Base-by-base conservation (phyloP, 2,113 vertebrate species). In the Grammomys surdaster region DNA sequence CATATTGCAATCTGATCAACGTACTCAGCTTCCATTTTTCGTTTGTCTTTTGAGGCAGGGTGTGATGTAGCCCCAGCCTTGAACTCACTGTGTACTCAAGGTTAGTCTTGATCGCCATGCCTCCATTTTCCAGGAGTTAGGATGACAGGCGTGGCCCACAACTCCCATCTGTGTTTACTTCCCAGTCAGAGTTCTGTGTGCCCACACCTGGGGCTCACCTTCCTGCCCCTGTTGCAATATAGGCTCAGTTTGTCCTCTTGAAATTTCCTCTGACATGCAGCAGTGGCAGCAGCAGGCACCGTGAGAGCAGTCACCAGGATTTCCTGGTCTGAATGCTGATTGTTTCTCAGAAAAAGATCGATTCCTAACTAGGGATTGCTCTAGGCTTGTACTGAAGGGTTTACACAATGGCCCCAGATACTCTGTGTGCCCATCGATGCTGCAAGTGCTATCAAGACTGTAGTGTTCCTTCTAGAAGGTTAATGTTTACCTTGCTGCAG, bases 401-500 rank as follows among this genome's bases (percentile, higher is more conserved):
- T 67, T 69, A 36, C 26, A 69, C 3, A 48, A 26, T 48, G 91
- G 31, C 80, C 31, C 69, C 33, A 92, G 60, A 51, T 17, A 54
- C 1, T 13, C 65, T 43, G 26, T 63, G 56, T 36, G 46, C 88
- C n/a, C 5, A 40, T 1, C 26, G 11, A 33, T 10, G 11, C 4
- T 12, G 0, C 72, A 86, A 58, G 81, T 80, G 40, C 40, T 48
- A 80, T 48, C 67, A 82, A 67, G 85, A 85, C 5, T 0, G 5
- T 16, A 51, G 58, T 92, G 93, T 94, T 94, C 93, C 81, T 72
- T n/a, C 88, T 36, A 69, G 24, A 88, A 92, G 75, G 81, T 89
- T 96, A 91, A 96, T 93, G 58, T 94, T 95, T 87, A 82, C 90
- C 51, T 73, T 31, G 0, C 60, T 7, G 40, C 51, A 14, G 78